Evolutionary conservation across 2,888 invertebrate species (phyloP).

Genomic region (Polydrusus pterygomalis): DNA sequence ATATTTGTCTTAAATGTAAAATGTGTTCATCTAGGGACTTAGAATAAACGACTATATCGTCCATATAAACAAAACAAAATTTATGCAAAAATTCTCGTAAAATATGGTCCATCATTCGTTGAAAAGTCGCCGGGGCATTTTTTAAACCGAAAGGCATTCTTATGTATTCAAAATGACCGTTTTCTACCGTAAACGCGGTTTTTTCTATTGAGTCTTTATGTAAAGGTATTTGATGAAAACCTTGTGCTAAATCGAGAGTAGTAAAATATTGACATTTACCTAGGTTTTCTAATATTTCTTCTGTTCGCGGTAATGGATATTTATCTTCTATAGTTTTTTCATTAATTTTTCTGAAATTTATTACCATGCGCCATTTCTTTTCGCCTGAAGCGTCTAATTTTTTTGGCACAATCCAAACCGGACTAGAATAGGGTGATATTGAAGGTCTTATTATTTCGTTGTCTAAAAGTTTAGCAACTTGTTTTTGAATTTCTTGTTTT

Average conservation of each 20-base stretch:
- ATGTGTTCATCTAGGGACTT: too few relatives aligned
- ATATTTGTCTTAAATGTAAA: too few relatives aligned
- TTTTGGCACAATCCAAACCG: too few relatives aligned
- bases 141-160: conserved; percentile 62
- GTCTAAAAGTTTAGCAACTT: conserved; percentile 27
- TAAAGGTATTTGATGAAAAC: too few relatives aligned
- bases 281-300: conserved; percentile 43
- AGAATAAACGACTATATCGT: too few relatives aligned
- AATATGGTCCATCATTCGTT: conserved; percentile 58
- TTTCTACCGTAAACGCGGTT: conserved; percentile 62
- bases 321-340: conserved; percentile 30
- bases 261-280: too few relatives aligned
- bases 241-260: too few relatives aligned
- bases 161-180: conserved; percentile 55
- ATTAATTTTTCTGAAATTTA: conserved; percentile 15
- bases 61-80: too few relatives aligned
- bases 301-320: conserved; percentile 35
- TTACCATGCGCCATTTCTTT: conserved; percentile 32
- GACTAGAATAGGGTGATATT: conserved; percentile 33
- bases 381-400: conserved; percentile 9
- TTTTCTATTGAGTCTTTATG: conserved; percentile 58
- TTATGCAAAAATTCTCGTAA: too few relatives aligned
- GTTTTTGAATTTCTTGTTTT: conserved; percentile 35
- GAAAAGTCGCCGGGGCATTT: conserved; percentile 62
- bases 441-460: conserved; percentile 39